Evolutionary conservation across 2,888 invertebrate species (phyloP), one percentile per base, ranked within the genome.

Genomic region (Ophraella communa): DNA sequence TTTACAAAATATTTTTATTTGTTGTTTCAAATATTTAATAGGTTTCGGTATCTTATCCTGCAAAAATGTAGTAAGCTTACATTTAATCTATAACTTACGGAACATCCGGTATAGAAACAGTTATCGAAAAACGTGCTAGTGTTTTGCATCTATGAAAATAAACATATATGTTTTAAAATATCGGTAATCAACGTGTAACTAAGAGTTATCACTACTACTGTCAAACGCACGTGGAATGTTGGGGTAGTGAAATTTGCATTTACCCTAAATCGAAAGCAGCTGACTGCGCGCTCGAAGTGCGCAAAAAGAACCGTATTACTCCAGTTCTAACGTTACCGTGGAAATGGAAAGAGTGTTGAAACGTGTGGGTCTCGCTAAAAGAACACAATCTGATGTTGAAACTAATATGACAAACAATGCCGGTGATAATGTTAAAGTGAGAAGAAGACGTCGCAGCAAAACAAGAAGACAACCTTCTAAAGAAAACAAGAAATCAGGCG

Each of bases 311-410:
- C 69, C 67, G 66, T 71, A 66, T 62, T 69, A 71, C 66, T 73
- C 72, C 77, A 78, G 79, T 78, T 70, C 69, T 70, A 72, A 74
- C 69, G 72, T 72, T 71, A 74, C 76, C 76, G 77, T 74, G 76
- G 80, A 73, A 74, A 82, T 82, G 82, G 82, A 82, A 65, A 79
- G 80, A 77, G 81, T 82, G 78, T 73, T 82, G 67, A 81, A 82
- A 78, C 80, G 81, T 71, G 82, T 82, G 62, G 81, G 82, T 67
- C 77, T 82, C 55, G 79, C 81, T 63, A 80, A 80, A 78, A 79
- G 78, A 75, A 74, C 78, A 72, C 76, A 77, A 72, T 73, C 75
- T 56, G 77, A 77, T 65, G 69, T 58, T 63, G 73, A 73, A 58
- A 71, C 71, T 64, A 64, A 66, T 52, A 74, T 76, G 69, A 75